Conservation (phyloP, 2,888 invertebrate species). For the Neoaliturus tenellus region DNA sequence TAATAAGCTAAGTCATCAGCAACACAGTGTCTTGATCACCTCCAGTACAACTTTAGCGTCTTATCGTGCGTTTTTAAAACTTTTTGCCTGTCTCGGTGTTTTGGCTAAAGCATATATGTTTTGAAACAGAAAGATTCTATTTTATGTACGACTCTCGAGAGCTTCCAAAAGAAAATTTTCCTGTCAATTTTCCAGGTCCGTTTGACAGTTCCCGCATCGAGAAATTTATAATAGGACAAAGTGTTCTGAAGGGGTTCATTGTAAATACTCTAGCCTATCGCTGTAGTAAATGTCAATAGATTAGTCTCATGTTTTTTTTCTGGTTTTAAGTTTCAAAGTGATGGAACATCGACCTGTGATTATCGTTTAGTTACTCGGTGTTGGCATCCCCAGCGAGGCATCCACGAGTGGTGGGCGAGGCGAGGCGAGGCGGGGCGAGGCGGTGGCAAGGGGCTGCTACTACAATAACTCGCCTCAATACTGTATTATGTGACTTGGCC, state of each 20-base stretch:
- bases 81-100: conserved; percentile 44
- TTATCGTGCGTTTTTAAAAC: conserved; percentile 53
- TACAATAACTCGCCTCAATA: background rate
- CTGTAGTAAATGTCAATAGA: conserved; percentile 31
- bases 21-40: conserved; percentile 45
- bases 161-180: conserved; percentile 52
- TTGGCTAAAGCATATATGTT: conserved; percentile 36
- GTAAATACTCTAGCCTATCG: conserved; percentile 36
- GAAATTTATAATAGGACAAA: conserved; percentile 55
- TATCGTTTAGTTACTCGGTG: conserved; percentile 43
- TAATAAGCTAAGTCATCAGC: conserved; percentile 47
- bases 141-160: conserved; percentile 44
- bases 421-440: background rate
- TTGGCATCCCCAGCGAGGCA: conserved; percentile 12
- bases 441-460: background rate
- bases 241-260: conserved; percentile 27
- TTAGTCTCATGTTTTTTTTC: conserved; percentile 28
- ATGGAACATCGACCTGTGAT: conserved; percentile 37
- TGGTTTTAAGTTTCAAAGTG: conserved; percentile 35
- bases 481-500: conserved; percentile 52
- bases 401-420: conserved; percentile 27
- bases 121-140: conserved; percentile 15
- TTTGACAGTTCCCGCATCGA: conserved; percentile 13
- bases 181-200: conserved; percentile 45
- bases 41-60: conserved; percentile 53